Evolutionary conservation across 1,140 invertebrate species (phyloP).

Genomic region (Drosophila asahinai): DNA sequence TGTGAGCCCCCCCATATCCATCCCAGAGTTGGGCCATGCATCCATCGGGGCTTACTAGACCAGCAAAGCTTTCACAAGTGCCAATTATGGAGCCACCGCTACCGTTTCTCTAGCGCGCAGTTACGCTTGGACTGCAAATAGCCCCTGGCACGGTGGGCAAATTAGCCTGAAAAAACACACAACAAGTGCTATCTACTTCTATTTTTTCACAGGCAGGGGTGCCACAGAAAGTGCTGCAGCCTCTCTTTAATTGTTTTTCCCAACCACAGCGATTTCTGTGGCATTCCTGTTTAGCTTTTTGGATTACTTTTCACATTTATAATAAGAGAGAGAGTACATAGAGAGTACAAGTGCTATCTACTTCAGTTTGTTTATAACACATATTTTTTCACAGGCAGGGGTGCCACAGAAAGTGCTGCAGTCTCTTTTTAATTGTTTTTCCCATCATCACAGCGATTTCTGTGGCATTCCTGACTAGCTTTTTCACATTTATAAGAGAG

Average conservation of each 20-base stretch:
- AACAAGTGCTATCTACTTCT: background rate
- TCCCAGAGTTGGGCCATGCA: background rate
- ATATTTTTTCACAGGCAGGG: background rate
- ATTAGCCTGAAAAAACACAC: background rate
- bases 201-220: background rate
- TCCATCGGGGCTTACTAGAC: constrained; percentile 9
- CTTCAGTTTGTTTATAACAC: too few species aligned
- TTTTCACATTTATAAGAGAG: too few species aligned
- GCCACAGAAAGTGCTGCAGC: background rate
- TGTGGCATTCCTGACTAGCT: background rate
- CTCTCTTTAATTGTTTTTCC: background rate
- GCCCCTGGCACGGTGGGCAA: constrained; percentile 14
- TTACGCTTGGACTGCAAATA: constrained; percentile 8
- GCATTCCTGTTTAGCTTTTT: background rate
- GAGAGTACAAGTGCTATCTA: background rate
- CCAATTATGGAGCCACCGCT: constrained; percentile 5
- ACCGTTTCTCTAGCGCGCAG: background rate
- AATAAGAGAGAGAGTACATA: too few species aligned
- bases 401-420: background rate
- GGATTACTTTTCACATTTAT: background rate
- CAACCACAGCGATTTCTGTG: background rate
- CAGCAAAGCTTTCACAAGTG: constrained; percentile 9
- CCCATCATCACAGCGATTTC: background rate
- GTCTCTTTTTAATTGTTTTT: background rate
- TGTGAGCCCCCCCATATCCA: background rate